Evolutionary conservation across 2,113 vertebrate genomes (phyloP).

Genomic region (Saccopteryx leptura): DNA sequence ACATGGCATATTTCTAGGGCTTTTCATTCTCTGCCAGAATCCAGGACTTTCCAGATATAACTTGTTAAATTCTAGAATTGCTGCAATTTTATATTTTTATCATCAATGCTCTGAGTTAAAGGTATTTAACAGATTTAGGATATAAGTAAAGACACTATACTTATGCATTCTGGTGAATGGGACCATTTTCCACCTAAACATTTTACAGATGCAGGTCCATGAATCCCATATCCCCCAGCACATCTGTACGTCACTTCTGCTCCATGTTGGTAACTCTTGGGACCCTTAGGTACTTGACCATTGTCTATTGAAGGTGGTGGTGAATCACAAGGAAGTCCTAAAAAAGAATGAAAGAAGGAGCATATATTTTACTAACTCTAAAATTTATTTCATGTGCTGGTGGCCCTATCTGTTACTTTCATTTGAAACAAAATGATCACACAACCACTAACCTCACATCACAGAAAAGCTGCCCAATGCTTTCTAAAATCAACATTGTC

Average conservation of each 20-base stretch:
- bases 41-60: background rate
- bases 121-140: background rate
- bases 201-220: conserved; percentile 18
- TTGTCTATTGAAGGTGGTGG: background rate
- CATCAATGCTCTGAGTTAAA: background rate
- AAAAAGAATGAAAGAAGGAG: background rate
- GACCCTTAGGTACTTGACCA: rapidly evolving
- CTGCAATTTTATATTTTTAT: background rate
- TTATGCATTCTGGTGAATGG: conserved; percentile 63
- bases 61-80: background rate
- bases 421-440: background rate
- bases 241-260: conserved; percentile 36
- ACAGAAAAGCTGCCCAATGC: background rate
- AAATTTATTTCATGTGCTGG: background rate
- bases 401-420: background rate
- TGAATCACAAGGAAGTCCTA: conserved; percentile 62
- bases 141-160: conserved; percentile 47
- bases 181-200: conserved; percentile 74
- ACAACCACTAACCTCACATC: background rate
- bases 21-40: background rate
- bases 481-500: background rate
- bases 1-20: background rate
- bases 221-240: conserved; percentile 31
- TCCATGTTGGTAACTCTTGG: conserved; percentile 34
- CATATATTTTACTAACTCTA: background rate